phyloP scores from a whole-genome alignment of 2,797 vertebrate genomes.

The Malurus splendens region DNA sequence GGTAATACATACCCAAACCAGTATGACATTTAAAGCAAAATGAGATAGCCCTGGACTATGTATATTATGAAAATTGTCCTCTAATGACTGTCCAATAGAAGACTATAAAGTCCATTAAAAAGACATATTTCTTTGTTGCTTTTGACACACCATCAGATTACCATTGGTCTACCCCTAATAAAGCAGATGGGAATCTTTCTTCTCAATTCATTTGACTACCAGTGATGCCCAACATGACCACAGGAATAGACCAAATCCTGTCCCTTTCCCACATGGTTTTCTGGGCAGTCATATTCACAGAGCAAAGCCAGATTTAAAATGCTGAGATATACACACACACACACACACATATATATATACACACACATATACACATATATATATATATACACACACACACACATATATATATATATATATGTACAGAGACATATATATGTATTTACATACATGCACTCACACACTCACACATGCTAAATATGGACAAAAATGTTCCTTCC shows the following conservation, averaged over 20 bases:
- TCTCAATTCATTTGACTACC: not conserved
- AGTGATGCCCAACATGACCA: not conserved
- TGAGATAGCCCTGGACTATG: not conserved
- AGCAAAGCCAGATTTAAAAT: not conserved
- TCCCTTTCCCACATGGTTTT: not conserved
- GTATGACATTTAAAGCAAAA: slow-evolving; percentile 16
- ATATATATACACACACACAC: too few species aligned
- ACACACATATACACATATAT: too few species aligned
- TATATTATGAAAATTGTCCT: not conserved
- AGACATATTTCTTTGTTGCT: not conserved
- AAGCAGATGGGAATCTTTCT: not conserved
- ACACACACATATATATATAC: rapidly evolving
- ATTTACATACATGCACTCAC: rapidly evolving
- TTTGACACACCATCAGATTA: not conserved
- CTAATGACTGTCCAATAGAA: not conserved
- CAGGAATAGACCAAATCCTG: not conserved
- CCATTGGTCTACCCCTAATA: not conserved
- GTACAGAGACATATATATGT: not conserved
- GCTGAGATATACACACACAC: not conserved
- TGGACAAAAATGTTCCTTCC: not conserved
- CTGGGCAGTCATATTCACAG: not conserved
- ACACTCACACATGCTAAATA: not conserved
- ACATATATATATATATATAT: not conserved
- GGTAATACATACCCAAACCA: not conserved
- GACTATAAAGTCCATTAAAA: not conserved